phyloP scores from a whole-genome alignment of 2,797 vertebrate species.

The Premnoplex brunnescens region DNA sequence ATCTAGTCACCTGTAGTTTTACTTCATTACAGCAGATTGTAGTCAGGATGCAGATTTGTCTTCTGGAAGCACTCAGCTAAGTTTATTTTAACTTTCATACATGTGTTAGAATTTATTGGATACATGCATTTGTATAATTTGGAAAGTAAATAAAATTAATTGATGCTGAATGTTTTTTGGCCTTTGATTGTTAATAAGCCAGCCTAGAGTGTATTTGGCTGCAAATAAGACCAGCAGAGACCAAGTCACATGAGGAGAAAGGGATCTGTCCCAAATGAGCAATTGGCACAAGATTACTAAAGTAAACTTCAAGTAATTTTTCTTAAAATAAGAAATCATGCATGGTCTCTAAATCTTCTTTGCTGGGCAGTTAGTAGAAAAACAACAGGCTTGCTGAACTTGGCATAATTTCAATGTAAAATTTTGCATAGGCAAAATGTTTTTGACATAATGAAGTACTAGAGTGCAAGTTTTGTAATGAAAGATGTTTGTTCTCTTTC shows the following conservation, averaged over 20 bases:
- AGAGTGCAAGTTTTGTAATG: background rate
- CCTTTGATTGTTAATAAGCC: conserved; percentile 16
- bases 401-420: conserved; percentile 12
- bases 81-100: conserved; percentile 28
- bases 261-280: conserved; percentile 30
- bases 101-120: conserved; percentile 44
- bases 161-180: conserved; percentile 39
- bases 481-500: background rate
- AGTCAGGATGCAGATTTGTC: background rate
- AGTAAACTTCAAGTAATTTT: conserved; percentile 24
- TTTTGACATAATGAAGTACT: conserved; percentile 1
- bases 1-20: background rate
- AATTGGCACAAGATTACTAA: conserved; percentile 18
- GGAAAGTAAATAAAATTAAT: conserved; percentile 50
- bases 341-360: background rate
- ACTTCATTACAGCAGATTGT: background rate
- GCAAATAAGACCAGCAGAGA: background rate
- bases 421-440: background rate
- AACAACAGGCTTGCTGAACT: conserved; percentile 14
- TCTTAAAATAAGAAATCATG: conserved; percentile 13
- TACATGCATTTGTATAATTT: background rate
- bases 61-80: background rate
- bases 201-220: conserved; percentile 6
- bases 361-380: conserved; percentile 29
- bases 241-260: background rate